Evolutionary conservation across 2,113 vertebrate species (phyloP), one percentile per base, ranked within the genome.

Genomic region (Aspiorhynchus laticeps): DNA sequence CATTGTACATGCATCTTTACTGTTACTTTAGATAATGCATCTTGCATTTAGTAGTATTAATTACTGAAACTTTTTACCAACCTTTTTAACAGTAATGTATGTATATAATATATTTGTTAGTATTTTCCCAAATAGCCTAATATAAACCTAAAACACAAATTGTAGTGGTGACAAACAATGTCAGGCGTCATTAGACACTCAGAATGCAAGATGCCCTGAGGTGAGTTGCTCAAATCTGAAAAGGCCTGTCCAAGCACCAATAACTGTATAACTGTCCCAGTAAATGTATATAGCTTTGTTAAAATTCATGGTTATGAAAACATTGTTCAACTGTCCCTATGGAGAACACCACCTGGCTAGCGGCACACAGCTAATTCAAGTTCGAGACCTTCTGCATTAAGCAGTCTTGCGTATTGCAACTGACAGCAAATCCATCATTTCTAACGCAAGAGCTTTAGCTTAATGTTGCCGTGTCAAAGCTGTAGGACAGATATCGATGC

Each of bases 381-480:
- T 79, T 79, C 19, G 9, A 51, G 14, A 41, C n/a, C 28, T 1
- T 7, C 31, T 53, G 43, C 28, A 79, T 79, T 56, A 56, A 17
- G 87, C 92, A 90, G 92, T 92, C 90, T 90, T 88, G 89, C 31
- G 59, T 81, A 86, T 92, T 91, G 48, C 76, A 53, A 89, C 90
- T 87, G 91, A 93, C 93, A 91, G 88, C 53, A 86, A 89, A 92
- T 94, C 91, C 90, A 92, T 93, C 89, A 92, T 79, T 79, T 79
- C 28, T 33, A 73, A 53, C 43, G 8, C 26, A 51, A 74, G 38
- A 9, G 71, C 19, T 43, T 46, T 46, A 75, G 73, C 73, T 41
- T 75, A 46, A 75, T 75, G 71, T n/a, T 74, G 21, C 21, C 12
- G 11, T 15, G 73, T 75, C 38, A 26, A 41, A 46, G 38, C 38